These are phyloP conservation scores for Liopterus haemorrhoidalis DNA, from an alignment of 2,888 invertebrate genomes.

Conservation along the genomic window DNA sequence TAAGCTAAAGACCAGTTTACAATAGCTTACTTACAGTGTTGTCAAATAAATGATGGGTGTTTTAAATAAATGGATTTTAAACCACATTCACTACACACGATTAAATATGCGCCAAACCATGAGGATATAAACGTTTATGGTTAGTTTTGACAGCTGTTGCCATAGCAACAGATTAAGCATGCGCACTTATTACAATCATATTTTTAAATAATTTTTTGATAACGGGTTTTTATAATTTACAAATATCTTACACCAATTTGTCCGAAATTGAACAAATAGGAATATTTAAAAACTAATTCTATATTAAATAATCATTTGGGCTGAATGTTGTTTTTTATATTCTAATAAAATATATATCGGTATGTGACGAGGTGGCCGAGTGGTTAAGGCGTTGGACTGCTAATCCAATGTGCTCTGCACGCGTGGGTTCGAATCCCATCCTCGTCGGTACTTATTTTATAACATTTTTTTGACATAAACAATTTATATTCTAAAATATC, in stretches of 20 bases:
- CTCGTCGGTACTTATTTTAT: constrained; percentile 41
- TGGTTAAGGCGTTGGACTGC: constrained; percentile 62
- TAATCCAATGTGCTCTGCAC: constrained; percentile 60
- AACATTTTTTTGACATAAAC: constrained; percentile 25
- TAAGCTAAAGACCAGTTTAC: no score
- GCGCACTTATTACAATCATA: constrained; percentile 5
- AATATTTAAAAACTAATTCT: background rate
- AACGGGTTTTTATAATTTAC: background rate
- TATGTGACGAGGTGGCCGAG: constrained; percentile 55
- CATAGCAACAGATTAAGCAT: constrained; percentile 12
- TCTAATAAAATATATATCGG: constrained; percentile 2
- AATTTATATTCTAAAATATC: constrained; percentile 24
- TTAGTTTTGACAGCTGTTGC: constrained; percentile 15
- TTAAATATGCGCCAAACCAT: constrained; percentile 17
- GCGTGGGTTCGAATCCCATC: constrained; percentile 61
- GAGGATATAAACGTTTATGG: constrained; percentile 6
- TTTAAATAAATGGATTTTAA: no score
- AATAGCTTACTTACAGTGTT: no score
- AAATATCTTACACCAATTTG: no score
- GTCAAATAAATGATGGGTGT: no score
- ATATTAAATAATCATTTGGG: background rate
- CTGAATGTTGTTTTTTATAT: background rate
- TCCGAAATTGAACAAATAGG: no score
- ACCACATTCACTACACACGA: constrained; percentile 12
- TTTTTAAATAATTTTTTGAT: background rate